phyloP scores from a whole-genome alignment of 2,113 vertebrate genomes.

The Hassar affinis region DNA sequence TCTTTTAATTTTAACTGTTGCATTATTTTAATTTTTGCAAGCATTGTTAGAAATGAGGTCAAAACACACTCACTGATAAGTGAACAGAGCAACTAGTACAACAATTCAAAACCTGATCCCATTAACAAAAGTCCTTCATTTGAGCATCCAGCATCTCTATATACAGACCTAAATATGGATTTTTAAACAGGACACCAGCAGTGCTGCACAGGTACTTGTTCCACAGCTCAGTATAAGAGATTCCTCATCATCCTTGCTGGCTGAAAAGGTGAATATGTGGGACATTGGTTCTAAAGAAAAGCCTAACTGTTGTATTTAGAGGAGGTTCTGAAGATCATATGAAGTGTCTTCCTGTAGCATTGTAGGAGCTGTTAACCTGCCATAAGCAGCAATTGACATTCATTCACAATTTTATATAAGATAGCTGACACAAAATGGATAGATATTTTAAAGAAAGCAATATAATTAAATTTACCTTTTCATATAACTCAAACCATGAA shows the following conservation, averaged over 20 bases:
- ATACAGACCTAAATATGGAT: neutral
- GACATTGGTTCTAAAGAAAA: conserved; percentile 11
- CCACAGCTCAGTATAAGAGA: conserved; percentile 11
- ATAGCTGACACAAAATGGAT: neutral
- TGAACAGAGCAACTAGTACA: neutral
- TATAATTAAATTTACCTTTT: neutral
- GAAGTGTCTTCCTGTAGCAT: neutral
- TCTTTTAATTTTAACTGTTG: neutral
- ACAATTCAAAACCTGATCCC: neutral
- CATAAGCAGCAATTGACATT: neutral
- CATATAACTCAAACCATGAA: neutral
- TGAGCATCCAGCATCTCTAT: neutral
- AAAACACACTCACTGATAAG: neutral
- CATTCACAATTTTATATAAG: neutral
- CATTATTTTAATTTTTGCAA: neutral
- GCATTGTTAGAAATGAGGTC: neutral
- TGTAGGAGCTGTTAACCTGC: neutral
- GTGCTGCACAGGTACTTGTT: neutral
- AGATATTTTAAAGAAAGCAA: neutral
- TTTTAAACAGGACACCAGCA: conserved; percentile 1
- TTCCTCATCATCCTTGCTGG: conserved; percentile 29
- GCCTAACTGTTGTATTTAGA: neutral
- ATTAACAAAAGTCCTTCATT: neutral
- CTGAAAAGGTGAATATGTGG: conserved; percentile 26
- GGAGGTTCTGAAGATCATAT: neutral